A percentile compares a stretch with the other conserved stretches of the same genome.
phyloP scores from a whole-genome alignment of 2,888 invertebrate species.

The Morpho achilles region DNA sequence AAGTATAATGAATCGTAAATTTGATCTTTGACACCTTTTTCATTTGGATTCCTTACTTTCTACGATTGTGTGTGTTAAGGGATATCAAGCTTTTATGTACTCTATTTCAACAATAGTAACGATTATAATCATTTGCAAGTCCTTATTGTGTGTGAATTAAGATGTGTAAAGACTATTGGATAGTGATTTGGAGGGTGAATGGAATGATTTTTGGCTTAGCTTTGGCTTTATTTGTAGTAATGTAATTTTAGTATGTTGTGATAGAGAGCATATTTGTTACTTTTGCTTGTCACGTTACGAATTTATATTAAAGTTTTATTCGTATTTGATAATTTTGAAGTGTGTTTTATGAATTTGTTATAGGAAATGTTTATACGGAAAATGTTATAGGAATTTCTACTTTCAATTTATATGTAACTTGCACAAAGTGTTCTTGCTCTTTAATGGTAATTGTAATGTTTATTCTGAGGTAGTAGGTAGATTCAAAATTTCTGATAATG shows the following conservation, averaged over 20 bases:
- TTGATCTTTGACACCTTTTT: constrained; percentile 80
- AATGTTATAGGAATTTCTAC: no score
- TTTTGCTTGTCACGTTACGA: neutral
- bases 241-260: constrained; percentile 60
- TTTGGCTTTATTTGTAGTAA: constrained; percentile 52
- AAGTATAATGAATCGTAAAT: constrained; percentile 79
- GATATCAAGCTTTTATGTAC: constrained; percentile 10
- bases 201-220: constrained; percentile 39
- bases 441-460: no score
- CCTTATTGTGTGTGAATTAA: constrained; percentile 53
- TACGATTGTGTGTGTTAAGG: constrained; percentile 46
- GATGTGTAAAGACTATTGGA: constrained; percentile 50
- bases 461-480: no score
- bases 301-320: no score
- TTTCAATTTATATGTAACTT: no score
- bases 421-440: no score
- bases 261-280: constrained; percentile 55
- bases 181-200: constrained; percentile 47
- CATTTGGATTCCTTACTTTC: constrained; percentile 70
- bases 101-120: constrained; percentile 26
- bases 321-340: no score
- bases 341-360: no score
- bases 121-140: constrained; percentile 26
- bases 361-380: no score
- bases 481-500: no score